Percentiles rank a stretch among this genome's conserved stretches.
Evolutionary conservation across 1,140 invertebrate genomes (phyloP).

Genomic region (Nylanderia fulva): DNA sequence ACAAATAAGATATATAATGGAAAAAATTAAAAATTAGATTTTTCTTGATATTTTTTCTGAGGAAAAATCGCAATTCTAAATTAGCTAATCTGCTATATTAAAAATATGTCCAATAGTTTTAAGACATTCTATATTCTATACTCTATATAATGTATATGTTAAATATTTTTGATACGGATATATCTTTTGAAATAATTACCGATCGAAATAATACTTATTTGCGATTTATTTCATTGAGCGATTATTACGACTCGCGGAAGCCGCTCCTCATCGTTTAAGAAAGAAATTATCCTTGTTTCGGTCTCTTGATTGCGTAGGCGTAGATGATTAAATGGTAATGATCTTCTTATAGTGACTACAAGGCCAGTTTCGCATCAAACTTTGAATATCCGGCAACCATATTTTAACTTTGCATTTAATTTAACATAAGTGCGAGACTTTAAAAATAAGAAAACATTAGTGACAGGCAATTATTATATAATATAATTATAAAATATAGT

Average conservation of each 20-base stretch:
- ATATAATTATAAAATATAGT: too few species aligned
- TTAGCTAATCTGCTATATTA: too few species aligned
- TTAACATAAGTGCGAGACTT: not conserved
- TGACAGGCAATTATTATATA: not conserved
- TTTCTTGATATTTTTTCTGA: too few species aligned
- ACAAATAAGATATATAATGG: too few species aligned
- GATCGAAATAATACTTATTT: not conserved
- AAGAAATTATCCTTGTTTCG: constrained; percentile 64
- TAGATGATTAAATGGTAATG: constrained; percentile 15
- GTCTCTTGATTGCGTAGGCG: constrained; percentile 44
- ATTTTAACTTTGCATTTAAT: not conserved
- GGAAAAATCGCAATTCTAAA: too few species aligned
- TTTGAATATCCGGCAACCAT: not conserved
- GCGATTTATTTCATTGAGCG: not conserved
- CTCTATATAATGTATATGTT: not conserved
- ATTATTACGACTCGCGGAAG: constrained; percentile 48
- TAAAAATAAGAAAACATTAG: not conserved
- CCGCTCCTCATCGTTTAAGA: constrained; percentile 66
- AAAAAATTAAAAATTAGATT: too few species aligned
- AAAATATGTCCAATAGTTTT: too few species aligned
- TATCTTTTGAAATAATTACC: not conserved
- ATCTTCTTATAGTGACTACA: not conserved
- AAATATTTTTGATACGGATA: not conserved
- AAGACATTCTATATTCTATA: too few species aligned
- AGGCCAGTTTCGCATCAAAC: not conserved